Evolutionary conservation across 1,140 invertebrate species (phyloP), one percentile per base, ranked within the genome.

Genomic region (Parasteatoda tepidariorum): DNA sequence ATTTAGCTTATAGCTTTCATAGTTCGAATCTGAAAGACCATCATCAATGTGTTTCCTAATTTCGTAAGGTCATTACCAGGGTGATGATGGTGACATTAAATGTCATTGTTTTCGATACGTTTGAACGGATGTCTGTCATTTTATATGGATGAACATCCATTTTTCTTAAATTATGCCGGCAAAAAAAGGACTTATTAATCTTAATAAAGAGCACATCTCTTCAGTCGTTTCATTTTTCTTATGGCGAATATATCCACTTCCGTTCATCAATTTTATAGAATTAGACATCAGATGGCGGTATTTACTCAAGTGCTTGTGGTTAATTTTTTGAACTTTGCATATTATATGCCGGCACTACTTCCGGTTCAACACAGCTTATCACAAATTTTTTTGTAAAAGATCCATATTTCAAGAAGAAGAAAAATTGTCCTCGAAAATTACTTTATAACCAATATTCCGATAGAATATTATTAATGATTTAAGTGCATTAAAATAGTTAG

Each of bases 11-110:
- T 13, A 41, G 38, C 38, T 4, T 48, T 70, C 31, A 48, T 68
- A 30, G 62, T 48, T 31, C 61, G 41, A 82, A 70, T 82, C 68
- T 57, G 78, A 57, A 48, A 54, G 31, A 68, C 38, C 48, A 34
- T 81, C 78, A 82, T 61, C 55, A 62, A 26, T 62, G n/a, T n/a
- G 67, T 82, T 79, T 82, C 78, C 78, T 82, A 82, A 82, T 82
- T 82, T 82, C 26, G 66, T 61, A 62, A 71, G 67, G 78, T 70
- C 78, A 82, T 82, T 82, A 82, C 57, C 48, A 55, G 67, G 30
- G 57, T 34, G 38, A 68, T 68, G 76, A 79, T 28, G 64, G 41
- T 57, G 48, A 18, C 59, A 66, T 33, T 78, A 66, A 66, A 68
- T 30, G 67, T 61, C 78, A 41, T 33, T 70, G 78, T 71, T 64